Evolutionary conservation across 2,113 vertebrate species (phyloP), one percentile per base, ranked within the genome.

Genomic region (Neolamprologus sp.): DNA sequence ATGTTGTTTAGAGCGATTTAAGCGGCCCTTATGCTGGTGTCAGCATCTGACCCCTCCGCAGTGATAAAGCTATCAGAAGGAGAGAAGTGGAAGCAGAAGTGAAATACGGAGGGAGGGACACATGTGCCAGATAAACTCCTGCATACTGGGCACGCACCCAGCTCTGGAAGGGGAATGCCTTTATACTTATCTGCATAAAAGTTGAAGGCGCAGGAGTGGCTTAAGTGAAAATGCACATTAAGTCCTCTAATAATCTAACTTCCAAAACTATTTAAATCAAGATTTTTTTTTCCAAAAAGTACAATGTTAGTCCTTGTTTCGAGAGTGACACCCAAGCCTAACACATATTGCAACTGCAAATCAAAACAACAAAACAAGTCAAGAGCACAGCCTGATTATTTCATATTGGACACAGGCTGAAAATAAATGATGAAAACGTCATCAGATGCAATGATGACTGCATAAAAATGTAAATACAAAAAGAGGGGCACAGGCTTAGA

Each of bases 1-100:
- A 96, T 96, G 95, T 95, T 95, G 94, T 96, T 96, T 96, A 92
- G 94, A 96, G 94, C 92, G 91, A 95, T 96, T 95, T 96, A 95
- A 96, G 93, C 93, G 82, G 89, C 94, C 94, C 95, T 95, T 95
- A 95, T 96, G 95, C 96, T 96, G 92, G 95, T 96, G 95, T 96
- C 96, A 95, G 95, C 95, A 95, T 94, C 93, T 96, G 96, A 96
- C 96, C 95, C 95, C 95, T 94, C 95, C 82, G 86, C 95, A 95
- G 94, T 96, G 95, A 96, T 95, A 95, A 95, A 95, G 93, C 94
- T 95, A 96, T 96, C 95, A 97, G 93, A 94, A 93, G 90, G 89
- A 95, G 87, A 94, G 92, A 92, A 35, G 92, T 88, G 91, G 92
- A 96, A 95, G 90, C 90, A 93, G 81, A 93, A 93, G 93, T 95